A percentile compares a stretch with the other conserved stretches of the same genome.
phyloP scores from a whole-genome alignment of 2,113 vertebrate genomes.

The Tringa solitaria region DNA sequence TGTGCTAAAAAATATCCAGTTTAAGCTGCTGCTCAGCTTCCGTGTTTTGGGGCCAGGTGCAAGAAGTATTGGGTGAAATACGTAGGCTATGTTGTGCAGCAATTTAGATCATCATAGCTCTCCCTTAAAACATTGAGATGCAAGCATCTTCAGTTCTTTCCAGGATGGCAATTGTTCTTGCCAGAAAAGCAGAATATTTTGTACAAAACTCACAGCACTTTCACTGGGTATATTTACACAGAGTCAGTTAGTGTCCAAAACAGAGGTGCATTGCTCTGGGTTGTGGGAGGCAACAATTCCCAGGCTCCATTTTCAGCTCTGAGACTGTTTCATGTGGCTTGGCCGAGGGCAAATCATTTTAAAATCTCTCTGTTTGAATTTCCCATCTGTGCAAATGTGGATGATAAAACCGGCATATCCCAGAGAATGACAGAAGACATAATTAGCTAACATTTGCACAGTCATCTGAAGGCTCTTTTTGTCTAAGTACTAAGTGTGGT shows the following conservation, averaged over 20 bases:
- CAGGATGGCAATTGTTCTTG: neutral
- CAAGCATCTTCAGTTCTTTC: neutral
- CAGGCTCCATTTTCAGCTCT: neutral
- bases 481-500: neutral
- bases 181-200: neutral
- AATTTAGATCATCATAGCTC: neutral
- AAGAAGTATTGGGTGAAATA: neutral
- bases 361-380: neutral
- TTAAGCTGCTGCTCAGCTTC: neutral
- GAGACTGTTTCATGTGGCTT: neutral
- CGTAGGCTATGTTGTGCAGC: neutral
- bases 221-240: neutral
- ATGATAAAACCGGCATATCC: slow-evolving; percentile 3
- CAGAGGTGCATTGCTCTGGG: neutral
- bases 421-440: neutral
- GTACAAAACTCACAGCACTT: neutral
- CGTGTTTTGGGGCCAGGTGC: neutral
- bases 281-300: neutral
- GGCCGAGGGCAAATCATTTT: neutral
- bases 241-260: neutral
- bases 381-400: slow-evolving; percentile 18
- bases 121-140: neutral
- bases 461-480: neutral
- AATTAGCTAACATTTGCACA: slow-evolving; percentile 31
- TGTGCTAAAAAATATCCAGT: neutral